These are phyloP conservation scores for Hypanus sabinus DNA, from an alignment of 2,113 vertebrate genomes.

Conservation along the genomic window DNA sequence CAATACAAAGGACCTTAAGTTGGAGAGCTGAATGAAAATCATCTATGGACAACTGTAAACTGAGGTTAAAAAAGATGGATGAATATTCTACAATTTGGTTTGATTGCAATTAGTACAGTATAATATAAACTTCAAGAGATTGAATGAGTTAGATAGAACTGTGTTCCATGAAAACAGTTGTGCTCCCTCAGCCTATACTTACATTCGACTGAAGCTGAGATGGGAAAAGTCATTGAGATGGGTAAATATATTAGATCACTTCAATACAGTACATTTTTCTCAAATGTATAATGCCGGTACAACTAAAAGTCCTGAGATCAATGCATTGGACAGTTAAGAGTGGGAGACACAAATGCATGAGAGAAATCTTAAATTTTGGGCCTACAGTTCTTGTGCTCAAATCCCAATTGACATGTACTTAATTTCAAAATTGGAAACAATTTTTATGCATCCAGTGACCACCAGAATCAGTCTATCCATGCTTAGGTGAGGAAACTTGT, in stretches of 20 bases:
- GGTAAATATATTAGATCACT: not conserved
- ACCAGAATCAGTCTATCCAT: no score
- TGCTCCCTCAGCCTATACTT: not conserved
- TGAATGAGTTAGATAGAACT: not conserved
- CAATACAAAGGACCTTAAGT: not conserved
- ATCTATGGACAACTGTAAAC: not conserved
- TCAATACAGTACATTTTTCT: not conserved
- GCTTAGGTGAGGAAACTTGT: no score
- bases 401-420: no score
- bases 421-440: no score
- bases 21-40: not conserved
- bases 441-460: no score
- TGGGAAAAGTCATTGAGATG: not conserved
- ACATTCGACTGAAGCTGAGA: not conserved
- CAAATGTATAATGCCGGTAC: no score
- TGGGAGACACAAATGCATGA: not conserved
- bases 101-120: not conserved
- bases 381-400: no score
- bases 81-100: conserved; percentile 5
- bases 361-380: no score
- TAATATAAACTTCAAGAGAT: not conserved
- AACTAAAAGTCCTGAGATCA: not conserved
- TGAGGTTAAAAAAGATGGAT: not conserved
- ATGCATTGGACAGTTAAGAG: not conserved
- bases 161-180: not conserved